Evolutionary conservation across 1,140 invertebrate genomes (phyloP).

Genomic region (Octopus bimaculoides): DNA sequence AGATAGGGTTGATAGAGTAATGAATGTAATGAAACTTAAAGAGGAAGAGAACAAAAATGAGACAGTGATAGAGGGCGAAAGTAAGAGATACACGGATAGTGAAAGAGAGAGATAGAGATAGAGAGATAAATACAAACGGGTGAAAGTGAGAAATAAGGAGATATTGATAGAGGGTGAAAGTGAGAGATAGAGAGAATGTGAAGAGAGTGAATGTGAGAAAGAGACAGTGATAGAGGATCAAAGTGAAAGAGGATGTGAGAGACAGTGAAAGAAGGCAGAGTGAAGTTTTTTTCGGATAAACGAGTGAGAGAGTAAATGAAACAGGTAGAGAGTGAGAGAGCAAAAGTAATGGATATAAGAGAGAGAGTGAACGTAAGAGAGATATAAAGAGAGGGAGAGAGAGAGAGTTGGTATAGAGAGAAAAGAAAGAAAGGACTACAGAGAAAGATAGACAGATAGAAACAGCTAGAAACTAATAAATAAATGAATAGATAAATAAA

Average conservation of each 20-base stretch:
- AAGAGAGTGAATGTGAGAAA: neutral
- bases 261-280: neutral
- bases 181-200: neutral
- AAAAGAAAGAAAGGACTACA: neutral
- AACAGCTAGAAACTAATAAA: neutral
- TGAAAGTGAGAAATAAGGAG: neutral
- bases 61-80: conserved; percentile 15
- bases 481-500: neutral
- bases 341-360: neutral
- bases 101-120: neutral
- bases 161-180: neutral
- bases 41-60: conserved; percentile 14
- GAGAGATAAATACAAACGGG: neutral
- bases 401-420: neutral
- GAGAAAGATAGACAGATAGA: neutral
- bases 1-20: neutral
- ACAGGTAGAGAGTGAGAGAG: neutral
- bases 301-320: neutral
- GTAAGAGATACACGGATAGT: neutral
- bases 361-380: neutral
- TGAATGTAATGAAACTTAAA: neutral
- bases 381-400: neutral
- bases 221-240: neutral
- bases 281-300: neutral
- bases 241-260: neutral